Conservation (phyloP, 1,140 invertebrate genomes). For the Cephus cinctus region DNA sequence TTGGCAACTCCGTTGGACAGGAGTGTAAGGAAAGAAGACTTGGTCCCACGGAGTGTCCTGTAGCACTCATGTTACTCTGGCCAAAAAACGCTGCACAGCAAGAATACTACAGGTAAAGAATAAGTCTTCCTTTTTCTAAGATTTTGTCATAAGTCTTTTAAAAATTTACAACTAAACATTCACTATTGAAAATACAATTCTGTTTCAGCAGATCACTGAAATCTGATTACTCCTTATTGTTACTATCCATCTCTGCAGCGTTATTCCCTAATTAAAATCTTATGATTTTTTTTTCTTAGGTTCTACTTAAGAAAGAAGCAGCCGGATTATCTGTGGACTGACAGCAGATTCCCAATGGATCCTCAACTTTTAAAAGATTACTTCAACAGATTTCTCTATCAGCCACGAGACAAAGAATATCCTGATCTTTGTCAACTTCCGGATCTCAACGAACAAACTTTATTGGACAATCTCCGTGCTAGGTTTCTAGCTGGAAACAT, state of each 20-base stretch:
- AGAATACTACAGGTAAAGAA: conserved; percentile 60
- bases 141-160: too few relatives aligned
- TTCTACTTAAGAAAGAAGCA: conserved; percentile 85
- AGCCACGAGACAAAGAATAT: conserved; percentile 87
- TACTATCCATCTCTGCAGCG: conserved; percentile 2
- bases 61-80: conserved; percentile 91
- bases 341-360: conserved; percentile 81
- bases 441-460: conserved; percentile 90
- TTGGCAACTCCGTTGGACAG: conserved; percentile 76
- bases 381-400: conserved; percentile 87
- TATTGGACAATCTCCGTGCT: conserved; percentile 87
- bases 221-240: too few relatives aligned
- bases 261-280: conserved; percentile 1
- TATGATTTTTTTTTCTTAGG: conserved; percentile 48
- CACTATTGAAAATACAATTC: too few relatives aligned
- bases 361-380: conserved; percentile 87
- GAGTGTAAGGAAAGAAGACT: conserved; percentile 92
- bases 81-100: conserved; percentile 66
- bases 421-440: conserved; percentile 93
- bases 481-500: conserved; percentile 90
- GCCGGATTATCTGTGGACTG: conserved; percentile 76
- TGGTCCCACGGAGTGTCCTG: conserved; percentile 82
- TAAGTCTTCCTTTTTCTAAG: too few relatives aligned
- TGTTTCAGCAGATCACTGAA: too few relatives aligned
- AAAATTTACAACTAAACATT: too few relatives aligned